Base-by-base conservation (phyloP, 2,797 vertebrate genomes). In the Furcifer pardalis region DNA sequence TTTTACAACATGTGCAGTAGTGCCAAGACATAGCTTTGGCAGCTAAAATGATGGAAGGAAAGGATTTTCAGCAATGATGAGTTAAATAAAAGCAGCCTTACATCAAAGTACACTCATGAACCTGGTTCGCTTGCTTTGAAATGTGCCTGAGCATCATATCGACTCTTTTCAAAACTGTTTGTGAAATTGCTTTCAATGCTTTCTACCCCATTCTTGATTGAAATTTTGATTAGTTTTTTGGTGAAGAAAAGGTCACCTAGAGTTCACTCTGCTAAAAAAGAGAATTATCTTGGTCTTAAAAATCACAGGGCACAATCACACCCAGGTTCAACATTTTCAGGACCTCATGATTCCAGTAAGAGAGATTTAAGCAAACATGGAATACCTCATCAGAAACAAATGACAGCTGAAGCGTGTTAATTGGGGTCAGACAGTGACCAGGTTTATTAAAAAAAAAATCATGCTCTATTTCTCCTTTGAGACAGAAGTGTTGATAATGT, bases 121-220 rank as follows among this genome's bases (percentile, higher is more conserved):
- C 23, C 23, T 25, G 30, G 2, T 37, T 65, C 46, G 37, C 5
- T 65, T 37, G 37, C 5, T 60, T 69, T 3, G 60, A 60, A 75
- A 68, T 3, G 30, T 65, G 37, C 0, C 77, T 52, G 1, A 63
- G 40, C 56, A 5, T 79, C 83, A 60, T 25, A 46, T 59, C 25
- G 71, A 60, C 62, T 60, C 62, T 23, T 83, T 79, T 75, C 77
- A 23, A 62, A 68, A 84, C 76, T 79, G 86, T 66, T 87, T 76
- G 63, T 81, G 63, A 84, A 85, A 81, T 77, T 40, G 63, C 32
- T 81, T 76, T 77, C 3, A 5, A 32, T 81, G 76, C 78, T 81
- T 81, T 75, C 49, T 6, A 35, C 66, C 37, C 66, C 72, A 62
- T 30, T 37, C 40, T 4, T 8, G 10, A 74, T 88, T 30, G 76